Conservation (phyloP, 37 sponge, comb jelly and placozoan species). For the Geodia barretti region DNA sequence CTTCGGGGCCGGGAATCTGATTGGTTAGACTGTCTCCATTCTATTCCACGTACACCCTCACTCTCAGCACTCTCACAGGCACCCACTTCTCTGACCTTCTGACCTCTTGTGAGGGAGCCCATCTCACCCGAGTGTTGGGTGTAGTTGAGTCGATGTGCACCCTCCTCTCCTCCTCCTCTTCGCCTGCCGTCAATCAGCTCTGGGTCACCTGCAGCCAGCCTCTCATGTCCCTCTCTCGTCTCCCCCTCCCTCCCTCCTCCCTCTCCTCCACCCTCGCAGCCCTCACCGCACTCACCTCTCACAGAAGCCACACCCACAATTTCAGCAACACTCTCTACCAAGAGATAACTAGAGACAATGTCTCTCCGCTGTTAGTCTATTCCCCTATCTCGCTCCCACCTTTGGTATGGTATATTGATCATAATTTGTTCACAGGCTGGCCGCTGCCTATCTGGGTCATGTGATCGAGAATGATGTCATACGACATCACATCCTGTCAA, state of each 20-base stretch:
- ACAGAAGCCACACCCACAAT: not conserved
- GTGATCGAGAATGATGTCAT: constrained; percentile 9
- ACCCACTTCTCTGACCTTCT: not conserved
- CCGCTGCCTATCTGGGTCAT: constrained; percentile 15
- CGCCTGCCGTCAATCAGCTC: not conserved
- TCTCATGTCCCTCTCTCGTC: not conserved
- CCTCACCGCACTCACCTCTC: not conserved
- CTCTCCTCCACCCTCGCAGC: constrained; percentile 4
- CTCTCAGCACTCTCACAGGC: not conserved
- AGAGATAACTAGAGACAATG: constrained; percentile 23
- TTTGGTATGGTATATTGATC: not conserved
- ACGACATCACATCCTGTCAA: not conserved
- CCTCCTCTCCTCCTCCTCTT: constrained; percentile 4
- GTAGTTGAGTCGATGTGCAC: not conserved
- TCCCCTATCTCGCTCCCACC: not conserved
- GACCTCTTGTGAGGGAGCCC: not conserved
- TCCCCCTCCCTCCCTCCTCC: not conserved
- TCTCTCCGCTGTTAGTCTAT: no score
- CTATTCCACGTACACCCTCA: no score
- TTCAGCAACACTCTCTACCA: constrained; percentile 1
- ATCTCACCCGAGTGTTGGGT: not conserved
- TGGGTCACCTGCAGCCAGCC: not conserved
- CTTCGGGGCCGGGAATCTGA: not conserved
- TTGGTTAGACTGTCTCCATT: no score
- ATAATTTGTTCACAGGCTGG: not conserved